Evolutionary conservation across 2,113 vertebrate species (phyloP).

Genomic region (Onychostoma macrolepis): DNA sequence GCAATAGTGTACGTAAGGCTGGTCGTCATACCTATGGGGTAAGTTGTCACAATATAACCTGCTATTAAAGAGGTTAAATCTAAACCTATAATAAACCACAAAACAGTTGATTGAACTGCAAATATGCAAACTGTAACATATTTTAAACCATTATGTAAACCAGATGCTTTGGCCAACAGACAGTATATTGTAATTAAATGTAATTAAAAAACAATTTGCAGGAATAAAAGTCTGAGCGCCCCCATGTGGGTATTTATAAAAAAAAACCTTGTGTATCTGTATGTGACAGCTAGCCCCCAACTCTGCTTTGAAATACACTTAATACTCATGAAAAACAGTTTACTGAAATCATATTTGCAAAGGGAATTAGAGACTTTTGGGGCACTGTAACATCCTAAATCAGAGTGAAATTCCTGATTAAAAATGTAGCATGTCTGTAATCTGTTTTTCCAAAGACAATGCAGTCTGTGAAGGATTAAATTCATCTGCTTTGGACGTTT

Average conservation of each 20-base stretch:
- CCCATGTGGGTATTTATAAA: neutral
- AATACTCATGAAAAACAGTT: neutral
- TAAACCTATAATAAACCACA: neutral
- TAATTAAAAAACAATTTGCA: neutral
- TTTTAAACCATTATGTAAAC: neutral
- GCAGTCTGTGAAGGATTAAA: slow-evolving; percentile 41
- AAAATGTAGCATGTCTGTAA: slow-evolving; percentile 38
- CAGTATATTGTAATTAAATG: neutral
- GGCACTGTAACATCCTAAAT: neutral
- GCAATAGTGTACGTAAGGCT: neutral
- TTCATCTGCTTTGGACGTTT: slow-evolving; percentile 29
- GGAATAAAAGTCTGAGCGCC: neutral
- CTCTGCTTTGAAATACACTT: neutral
- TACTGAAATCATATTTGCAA: neutral
- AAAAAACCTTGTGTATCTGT: neutral
- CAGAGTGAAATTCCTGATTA: slow-evolving; percentile 6
- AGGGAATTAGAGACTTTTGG: neutral
- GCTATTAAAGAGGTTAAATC: neutral
- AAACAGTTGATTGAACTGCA: neutral
- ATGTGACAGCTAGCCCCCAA: neutral
- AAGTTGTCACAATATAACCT: neutral
- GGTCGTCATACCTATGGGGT: neutral
- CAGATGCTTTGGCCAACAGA: neutral
- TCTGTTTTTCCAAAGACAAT: slow-evolving; percentile 43
- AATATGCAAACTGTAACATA: neutral